Conservation (phyloP, 1,140 invertebrate species). For the Pygmarrhopalites habei region DNA sequence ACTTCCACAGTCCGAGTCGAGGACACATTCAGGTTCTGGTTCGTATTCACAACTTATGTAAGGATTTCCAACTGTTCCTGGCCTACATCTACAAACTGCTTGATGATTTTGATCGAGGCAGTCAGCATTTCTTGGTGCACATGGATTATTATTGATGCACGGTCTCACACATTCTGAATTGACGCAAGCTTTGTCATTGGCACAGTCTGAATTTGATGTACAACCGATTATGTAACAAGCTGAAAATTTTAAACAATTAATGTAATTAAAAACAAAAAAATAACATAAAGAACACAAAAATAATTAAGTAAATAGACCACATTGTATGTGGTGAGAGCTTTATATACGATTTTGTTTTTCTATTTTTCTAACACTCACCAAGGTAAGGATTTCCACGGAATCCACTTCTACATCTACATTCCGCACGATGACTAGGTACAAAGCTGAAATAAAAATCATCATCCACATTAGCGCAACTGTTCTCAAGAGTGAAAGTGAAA, state of each 20-base stretch:
- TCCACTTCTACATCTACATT: constrained; percentile 71
- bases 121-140: constrained; percentile 61
- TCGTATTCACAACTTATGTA: constrained; percentile 66
- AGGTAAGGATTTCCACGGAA: constrained; percentile 71
- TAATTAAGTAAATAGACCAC: too few species aligned
- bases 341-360: too few species aligned
- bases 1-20: constrained; percentile 72
- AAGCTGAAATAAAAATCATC: too few species aligned
- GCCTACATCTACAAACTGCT: constrained; percentile 69
- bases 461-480: too few species aligned
- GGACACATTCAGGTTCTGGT: constrained; percentile 62
- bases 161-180: constrained; percentile 80
- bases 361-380: too few species aligned
- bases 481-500: too few species aligned
- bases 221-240: constrained; percentile 76
- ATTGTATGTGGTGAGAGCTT: too few species aligned
- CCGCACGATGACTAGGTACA: constrained; percentile 61
- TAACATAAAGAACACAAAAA: too few species aligned
- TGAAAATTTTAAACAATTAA: too few species aligned
- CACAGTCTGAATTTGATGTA: constrained; percentile 69
- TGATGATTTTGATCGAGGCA: constrained; percentile 67
- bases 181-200: constrained; percentile 70
- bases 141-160: constrained; percentile 65
- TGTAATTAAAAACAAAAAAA: too few species aligned
- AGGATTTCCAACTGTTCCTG: constrained; percentile 63